Evolutionary conservation across 2,888 invertebrate species (phyloP), one percentile per base, ranked within the genome.

Genomic region (Hoplodrina blanda): DNA sequence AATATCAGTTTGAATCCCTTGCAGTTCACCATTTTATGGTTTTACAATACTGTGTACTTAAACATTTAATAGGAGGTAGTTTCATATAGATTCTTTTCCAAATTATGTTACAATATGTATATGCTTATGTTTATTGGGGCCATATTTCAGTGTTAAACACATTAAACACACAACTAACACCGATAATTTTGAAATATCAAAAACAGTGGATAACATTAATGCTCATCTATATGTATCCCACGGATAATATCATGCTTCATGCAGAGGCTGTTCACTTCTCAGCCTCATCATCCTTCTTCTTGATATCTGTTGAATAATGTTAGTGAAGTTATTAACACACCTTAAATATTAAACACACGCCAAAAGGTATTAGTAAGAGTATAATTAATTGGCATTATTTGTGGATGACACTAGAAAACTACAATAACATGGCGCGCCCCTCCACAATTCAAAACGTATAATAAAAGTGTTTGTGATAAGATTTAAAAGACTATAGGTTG

Each of bases 251-350:
- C 86, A 88, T 87, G 86, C 85, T 76, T 66, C 84, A 87, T 87
- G 88, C 87, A 82, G 55, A 65, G 68, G 60, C 6, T 71, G 71
- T 85, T 89, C 85, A 90, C 79, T 89, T 86, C 70, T 87, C 85
- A 54, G 76, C 82, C 13, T 72, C 63, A 54, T 73, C 70, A 55
- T 82, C 84, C 30, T 80, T 85, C 33, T 73, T 81, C 65, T 64
- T 76, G 44, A 80, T 69, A 79, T 87, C 91, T 92, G 91, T 85
- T 72, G 83, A 80, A 84, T 62, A 88, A 85, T 83, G 89, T 91
- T 91, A 91, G 90, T 89, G 50, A 54, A 68, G 81, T 87, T 82
- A 83, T 62, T 70, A 70, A 74, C 77, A 73, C 66, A 0, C 66
- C 4, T 44, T 60, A 52, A 52, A 55, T 56, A 77, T 50, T 10